These are phyloP conservation scores for Hetaerina titia DNA, from an alignment of 2,888 invertebrate genomes.

Conservation along the genomic window DNA sequence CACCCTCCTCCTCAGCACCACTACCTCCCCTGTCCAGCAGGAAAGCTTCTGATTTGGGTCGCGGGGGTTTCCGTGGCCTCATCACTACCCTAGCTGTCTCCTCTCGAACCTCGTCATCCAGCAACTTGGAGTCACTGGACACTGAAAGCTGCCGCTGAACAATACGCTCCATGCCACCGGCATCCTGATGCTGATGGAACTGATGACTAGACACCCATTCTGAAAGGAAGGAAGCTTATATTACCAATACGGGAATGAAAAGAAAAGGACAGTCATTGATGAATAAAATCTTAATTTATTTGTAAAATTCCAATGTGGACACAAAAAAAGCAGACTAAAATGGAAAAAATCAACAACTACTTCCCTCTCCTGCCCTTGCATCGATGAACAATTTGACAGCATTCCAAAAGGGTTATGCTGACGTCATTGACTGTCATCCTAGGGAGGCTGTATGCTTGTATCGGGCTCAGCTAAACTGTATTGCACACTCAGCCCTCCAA, in stretches of 20 bases:
- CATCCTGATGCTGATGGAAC: conserved; percentile 57
- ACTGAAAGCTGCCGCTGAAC: conserved; percentile 94
- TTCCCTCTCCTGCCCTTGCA: no score
- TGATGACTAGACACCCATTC: conserved; percentile 83
- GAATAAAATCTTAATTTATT: no score
- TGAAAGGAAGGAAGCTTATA: conserved; percentile 76
- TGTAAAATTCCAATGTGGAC: no score
- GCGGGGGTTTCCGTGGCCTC: conserved; percentile 93
- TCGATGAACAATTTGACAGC: no score
- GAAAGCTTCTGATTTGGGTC: conserved; percentile 98
- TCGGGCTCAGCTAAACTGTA: no score
- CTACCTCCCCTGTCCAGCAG: conserved; percentile 81
- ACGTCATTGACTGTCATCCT: no score
- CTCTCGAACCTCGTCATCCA: conserved; percentile 94
- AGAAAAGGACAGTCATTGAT: background rate
- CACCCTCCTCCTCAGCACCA: conserved; percentile 53
- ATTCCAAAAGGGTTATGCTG: no score
- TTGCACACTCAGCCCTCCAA: no score
- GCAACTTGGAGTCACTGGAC: conserved; percentile 93
- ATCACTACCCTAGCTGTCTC: conserved; percentile 90
- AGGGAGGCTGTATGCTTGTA: no score
- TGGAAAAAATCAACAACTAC: no score
- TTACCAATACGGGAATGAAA: background rate
- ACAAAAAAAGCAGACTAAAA: no score
- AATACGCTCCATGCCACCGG: conserved; percentile 68